These are phyloP conservation scores for Vultur gryphus DNA, from an alignment of 2,797 vertebrate genomes.

Conservation along the genomic window DNA sequence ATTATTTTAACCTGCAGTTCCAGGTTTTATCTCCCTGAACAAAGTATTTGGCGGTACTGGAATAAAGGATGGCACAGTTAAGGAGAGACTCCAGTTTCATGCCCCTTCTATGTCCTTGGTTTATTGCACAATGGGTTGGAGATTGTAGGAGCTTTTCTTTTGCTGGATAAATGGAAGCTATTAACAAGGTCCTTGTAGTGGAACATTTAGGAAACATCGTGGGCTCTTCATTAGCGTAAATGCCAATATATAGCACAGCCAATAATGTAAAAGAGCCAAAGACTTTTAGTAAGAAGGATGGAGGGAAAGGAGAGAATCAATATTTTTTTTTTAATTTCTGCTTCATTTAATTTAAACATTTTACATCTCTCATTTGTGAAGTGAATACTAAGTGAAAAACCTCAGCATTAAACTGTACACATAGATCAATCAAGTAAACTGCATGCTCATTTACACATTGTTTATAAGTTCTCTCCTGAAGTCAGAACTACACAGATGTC, in stretches of 20 bases:
- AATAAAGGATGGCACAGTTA: neutral
- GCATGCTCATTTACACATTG: neutral
- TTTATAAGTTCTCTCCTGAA: neutral
- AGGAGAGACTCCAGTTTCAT: neutral
- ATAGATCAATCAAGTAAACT: neutral
- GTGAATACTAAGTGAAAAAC: slow-evolving; percentile 21
- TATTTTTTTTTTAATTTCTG: neutral
- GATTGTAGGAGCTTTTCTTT: neutral
- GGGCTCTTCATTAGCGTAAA: slow-evolving; percentile 46
- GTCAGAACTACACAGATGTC: neutral
- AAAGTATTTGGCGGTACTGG: neutral
- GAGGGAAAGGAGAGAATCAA: neutral
- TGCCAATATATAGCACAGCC: slow-evolving; percentile 27
- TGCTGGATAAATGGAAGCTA: slow-evolving; percentile 30
- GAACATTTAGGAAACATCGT: slow-evolving; percentile 32
- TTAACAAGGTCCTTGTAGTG: slow-evolving; percentile 24
- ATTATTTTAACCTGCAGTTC: neutral
- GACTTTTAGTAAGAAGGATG: slow-evolving; percentile 50
- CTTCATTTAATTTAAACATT: slow-evolving; percentile 36
- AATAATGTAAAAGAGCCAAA: slow-evolving; percentile 15
- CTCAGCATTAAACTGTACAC: neutral
- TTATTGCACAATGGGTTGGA: neutral
- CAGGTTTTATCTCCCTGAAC: neutral
- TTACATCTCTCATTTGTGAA: slow-evolving; percentile 22
- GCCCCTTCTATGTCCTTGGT: neutral